A percentile compares a stretch with the other conserved stretches of the same genome.
These are phyloP conservation scores for Melanotaenia nigrans DNA, from an alignment of 2,797 vertebrate genomes.

Conservation along the genomic window DNA sequence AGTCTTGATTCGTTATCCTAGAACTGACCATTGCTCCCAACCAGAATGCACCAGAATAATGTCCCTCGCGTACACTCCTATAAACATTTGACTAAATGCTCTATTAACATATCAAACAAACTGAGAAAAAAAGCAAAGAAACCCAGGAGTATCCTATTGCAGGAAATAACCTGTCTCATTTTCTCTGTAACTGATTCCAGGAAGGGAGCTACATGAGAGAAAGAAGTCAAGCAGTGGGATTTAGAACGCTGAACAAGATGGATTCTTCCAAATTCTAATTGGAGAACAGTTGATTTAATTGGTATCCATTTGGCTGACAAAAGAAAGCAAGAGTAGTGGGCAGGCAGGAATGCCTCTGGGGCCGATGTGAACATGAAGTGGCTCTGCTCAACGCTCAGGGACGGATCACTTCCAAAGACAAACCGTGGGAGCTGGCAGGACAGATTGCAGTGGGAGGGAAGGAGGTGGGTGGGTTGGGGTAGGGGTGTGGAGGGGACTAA, in stretches of 20 bases:
- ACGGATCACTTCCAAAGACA: conserved; percentile 95
- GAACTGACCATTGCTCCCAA: conserved; percentile 46
- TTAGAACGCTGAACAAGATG: conserved; percentile 91
- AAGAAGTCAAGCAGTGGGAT: conserved; percentile 88
- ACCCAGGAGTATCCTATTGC: conserved; percentile 94
- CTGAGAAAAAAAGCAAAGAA: conserved; percentile 83
- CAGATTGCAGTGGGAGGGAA: conserved; percentile 81
- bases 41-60: conserved; percentile 57
- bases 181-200: conserved; percentile 91
- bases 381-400: conserved; percentile 88
- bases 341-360: conserved; percentile 91
- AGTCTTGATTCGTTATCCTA: conserved; percentile 48
- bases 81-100: conserved; percentile 81
- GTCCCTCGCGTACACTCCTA: conserved; percentile 68
- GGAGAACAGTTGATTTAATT: conserved; percentile 99
- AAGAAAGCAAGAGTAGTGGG: conserved; percentile 90
- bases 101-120: conserved; percentile 89
- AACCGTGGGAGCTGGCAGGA: conserved; percentile 91
- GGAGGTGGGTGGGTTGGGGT: conserved; percentile 37
- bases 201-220: conserved; percentile 81
- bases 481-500: conserved; percentile 44
- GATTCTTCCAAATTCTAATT: conserved; percentile 98
- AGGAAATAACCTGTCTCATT: conserved; percentile 90
- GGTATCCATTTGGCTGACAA: conserved; percentile 98
- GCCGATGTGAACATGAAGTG: conserved; percentile 94